A percentile compares a stretch with the other conserved stretches of the same genome.
Evolutionary conservation across 2,113 vertebrate species (phyloP).

Genomic region (Acanthochromis polyacanthus): DNA sequence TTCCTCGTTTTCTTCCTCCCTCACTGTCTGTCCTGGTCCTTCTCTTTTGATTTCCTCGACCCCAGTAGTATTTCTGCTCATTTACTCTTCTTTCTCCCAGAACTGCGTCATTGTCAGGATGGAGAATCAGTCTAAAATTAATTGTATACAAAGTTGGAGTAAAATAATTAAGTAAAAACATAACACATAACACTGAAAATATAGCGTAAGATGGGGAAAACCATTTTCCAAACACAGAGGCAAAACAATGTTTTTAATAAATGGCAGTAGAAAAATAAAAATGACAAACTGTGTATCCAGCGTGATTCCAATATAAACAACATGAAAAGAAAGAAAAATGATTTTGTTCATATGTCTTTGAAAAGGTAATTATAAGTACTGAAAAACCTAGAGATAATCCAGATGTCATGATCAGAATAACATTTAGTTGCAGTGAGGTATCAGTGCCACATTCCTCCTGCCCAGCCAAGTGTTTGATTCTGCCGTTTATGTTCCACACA

Average conservation of each 20-base stretch:
- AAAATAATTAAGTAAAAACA: constrained; percentile 47
- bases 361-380: constrained; percentile 90
- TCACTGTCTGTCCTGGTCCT: not conserved
- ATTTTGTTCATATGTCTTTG: constrained; percentile 76
- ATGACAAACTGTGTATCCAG: constrained; percentile 88
- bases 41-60: constrained; percentile 4
- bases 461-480: constrained; percentile 40
- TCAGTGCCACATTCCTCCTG: constrained; percentile 81
- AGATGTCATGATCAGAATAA: too few species aligned
- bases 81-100: too few species aligned
- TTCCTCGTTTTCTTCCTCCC: not conserved
- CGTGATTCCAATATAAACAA: constrained; percentile 86
- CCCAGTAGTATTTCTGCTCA: not conserved
- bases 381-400: constrained; percentile 87
- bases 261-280: constrained; percentile 94
- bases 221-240: constrained; percentile 68
- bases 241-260: constrained; percentile 85
- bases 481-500: constrained; percentile 1
- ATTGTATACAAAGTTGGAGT: constrained; percentile 47
- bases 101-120: too few species aligned
- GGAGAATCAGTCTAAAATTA: constrained; percentile 38
- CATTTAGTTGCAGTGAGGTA: constrained; percentile 93
- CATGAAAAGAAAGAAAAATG: constrained; percentile 81
- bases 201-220: constrained; percentile 60
- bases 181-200: constrained; percentile 77